phyloP scores from a whole-genome alignment of 2,888 invertebrate genomes.

The Troilus luridus region DNA sequence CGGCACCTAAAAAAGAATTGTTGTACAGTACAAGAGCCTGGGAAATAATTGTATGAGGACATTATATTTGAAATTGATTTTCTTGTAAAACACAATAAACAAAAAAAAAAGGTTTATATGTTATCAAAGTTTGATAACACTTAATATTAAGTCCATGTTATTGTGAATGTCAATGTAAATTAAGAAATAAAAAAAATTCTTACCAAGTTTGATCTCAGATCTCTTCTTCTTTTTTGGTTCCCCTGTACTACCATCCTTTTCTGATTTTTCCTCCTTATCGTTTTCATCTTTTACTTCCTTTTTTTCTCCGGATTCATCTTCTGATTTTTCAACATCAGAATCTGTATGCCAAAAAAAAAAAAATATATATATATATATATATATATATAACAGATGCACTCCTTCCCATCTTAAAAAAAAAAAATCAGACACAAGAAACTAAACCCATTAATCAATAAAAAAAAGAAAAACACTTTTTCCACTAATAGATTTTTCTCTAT shows the following conservation, averaged over 20 bases:
- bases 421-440: too few relatives aligned
- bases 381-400: too few relatives aligned
- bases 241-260: constrained; percentile 68
- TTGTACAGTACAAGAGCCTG: not conserved
- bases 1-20: constrained; percentile 71
- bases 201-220: constrained; percentile 71
- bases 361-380: too few relatives aligned
- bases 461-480: too few relatives aligned
- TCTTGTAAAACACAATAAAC: not conserved
- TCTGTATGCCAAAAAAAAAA: constrained; percentile 63
- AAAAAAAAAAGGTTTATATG: too few relatives aligned
- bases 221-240: constrained; percentile 70
- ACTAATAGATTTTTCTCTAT: too few relatives aligned
- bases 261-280: constrained; percentile 73
- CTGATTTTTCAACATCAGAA: constrained; percentile 67
- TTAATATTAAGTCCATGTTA: too few relatives aligned
- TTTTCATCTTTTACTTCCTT: constrained; percentile 73
- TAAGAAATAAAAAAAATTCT: not conserved
- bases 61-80: not conserved
- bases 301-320: constrained; percentile 69
- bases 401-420: not conserved
- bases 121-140: too few relatives aligned
- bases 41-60: not conserved
- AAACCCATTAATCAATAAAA: too few relatives aligned
- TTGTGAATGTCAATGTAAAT: too few relatives aligned